Evolutionary conservation across 2,888 invertebrate species (phyloP).

Genomic region (Netelia inedita): DNA sequence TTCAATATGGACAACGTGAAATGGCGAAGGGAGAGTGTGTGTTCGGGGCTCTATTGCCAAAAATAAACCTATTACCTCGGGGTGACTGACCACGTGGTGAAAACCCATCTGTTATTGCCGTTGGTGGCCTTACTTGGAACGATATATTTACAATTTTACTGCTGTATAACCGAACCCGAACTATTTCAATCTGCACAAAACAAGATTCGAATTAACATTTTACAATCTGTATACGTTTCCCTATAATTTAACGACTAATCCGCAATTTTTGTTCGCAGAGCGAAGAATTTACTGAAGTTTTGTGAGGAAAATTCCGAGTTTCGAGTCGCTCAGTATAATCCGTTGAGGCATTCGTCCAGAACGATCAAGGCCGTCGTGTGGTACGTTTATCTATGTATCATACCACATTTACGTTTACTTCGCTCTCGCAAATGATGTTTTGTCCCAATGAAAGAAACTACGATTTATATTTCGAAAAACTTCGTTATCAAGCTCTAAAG

Average conservation of each 20-base stretch:
- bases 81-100: constrained; percentile 58
- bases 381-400: constrained; percentile 71
- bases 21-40: constrained; percentile 13
- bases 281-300: constrained; percentile 77
- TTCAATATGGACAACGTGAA: not conserved
- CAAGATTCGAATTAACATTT: not conserved
- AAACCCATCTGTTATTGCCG: constrained; percentile 31
- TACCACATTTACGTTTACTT: not conserved
- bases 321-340: constrained; percentile 81
- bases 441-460: not conserved
- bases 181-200: not conserved
- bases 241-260: constrained; percentile 59
- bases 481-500: no score
- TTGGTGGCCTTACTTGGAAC: not conserved
- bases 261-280: constrained; percentile 72
- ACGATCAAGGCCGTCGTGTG: constrained; percentile 78
- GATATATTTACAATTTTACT: constrained; percentile 13
- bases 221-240: constrained; percentile 51
- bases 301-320: constrained; percentile 81
- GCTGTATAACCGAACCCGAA: not conserved
- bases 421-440: not conserved
- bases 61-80: constrained; percentile 59
- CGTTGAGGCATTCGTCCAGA: constrained; percentile 81
- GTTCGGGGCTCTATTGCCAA: constrained; percentile 50
- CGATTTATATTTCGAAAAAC: not conserved